Percentiles rank a stretch among this genome's conserved stretches.
Conservation (phyloP, 1,140 invertebrate species). For the Octopus sinensis region DNA sequence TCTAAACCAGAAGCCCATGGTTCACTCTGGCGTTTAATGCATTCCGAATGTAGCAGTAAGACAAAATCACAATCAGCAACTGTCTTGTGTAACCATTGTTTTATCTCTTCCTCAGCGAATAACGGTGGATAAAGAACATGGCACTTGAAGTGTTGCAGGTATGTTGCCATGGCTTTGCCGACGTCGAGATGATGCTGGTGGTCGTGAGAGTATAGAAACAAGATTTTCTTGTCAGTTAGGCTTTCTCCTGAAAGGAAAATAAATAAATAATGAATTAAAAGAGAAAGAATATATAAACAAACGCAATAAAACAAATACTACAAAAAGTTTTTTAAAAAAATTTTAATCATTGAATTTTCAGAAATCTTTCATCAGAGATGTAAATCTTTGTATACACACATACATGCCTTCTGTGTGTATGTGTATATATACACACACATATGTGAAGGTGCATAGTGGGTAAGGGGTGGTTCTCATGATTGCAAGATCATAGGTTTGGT, state of each 20-base stretch:
- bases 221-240: neutral
- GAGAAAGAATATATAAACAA: too few species aligned
- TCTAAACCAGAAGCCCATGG: neutral
- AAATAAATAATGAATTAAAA: neutral
- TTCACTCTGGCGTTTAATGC: neutral
- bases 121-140: neutral
- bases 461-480: too few species aligned
- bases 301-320: too few species aligned
- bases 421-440: too few species aligned
- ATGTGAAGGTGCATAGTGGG: too few species aligned
- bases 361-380: too few species aligned
- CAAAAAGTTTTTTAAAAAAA: too few species aligned
- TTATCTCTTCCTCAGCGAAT: neutral
- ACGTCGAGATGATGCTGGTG: neutral
- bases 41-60: neutral
- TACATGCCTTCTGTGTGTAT: too few species aligned
- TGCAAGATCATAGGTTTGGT: too few species aligned
- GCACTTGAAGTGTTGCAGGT: neutral
- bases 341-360: too few species aligned
- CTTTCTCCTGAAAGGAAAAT: neutral
- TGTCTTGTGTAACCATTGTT: neutral
- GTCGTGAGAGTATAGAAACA: neutral
- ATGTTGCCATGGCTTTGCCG: neutral
- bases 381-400: too few species aligned
- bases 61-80: neutral